Percentiles rank a stretch among this genome's conserved stretches.
phyloP scores from a whole-genome alignment of 92 coral and sea anemone genomes.

The Hydrozoanthus gracilis region DNA sequence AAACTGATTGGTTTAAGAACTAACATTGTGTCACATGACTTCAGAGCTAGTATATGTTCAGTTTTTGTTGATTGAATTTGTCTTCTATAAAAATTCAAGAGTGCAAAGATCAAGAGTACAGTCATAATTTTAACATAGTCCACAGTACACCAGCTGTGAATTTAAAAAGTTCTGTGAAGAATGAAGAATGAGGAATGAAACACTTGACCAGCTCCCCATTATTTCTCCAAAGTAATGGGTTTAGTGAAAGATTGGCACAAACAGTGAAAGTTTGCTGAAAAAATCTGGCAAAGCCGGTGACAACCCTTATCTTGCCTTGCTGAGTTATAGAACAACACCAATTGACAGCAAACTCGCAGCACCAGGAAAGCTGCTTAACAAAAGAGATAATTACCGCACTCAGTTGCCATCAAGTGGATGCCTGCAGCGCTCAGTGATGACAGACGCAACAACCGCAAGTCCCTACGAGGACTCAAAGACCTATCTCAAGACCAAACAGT shows the following conservation, averaged over 20 bases:
- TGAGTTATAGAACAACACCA: slow-evolving; percentile 61
- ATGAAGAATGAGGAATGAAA: slow-evolving; percentile 51
- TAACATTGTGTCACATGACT: too few species aligned
- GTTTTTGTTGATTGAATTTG: too few species aligned
- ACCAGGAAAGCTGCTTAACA: slow-evolving; percentile 53
- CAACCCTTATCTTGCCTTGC: slow-evolving; percentile 62
- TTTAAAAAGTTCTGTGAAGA: slow-evolving; percentile 47
- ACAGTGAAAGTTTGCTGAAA: slow-evolving; percentile 44
- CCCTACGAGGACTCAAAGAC: slow-evolving; percentile 39
- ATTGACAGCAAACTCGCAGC: slow-evolving; percentile 54
- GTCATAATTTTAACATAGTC: too few species aligned
- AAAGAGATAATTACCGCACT: too few species aligned
- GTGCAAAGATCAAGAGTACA: too few species aligned
- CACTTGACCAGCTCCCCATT: slow-evolving; percentile 63
- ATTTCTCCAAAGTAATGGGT: slow-evolving; percentile 58
- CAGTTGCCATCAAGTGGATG: slow-evolving; percentile 62
- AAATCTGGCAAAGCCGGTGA: slow-evolving; percentile 57
- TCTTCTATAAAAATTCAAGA: too few species aligned
- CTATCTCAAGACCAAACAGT: slow-evolving; percentile 53
- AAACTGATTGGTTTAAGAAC: too few species aligned
- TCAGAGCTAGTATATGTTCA: too few species aligned
- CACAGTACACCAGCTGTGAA: slow-evolving; percentile 55
- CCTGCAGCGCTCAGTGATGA: slow-evolving; percentile 51
- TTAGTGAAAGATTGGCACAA: slow-evolving; percentile 45
- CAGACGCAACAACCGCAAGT: slow-evolving; percentile 47